Percentiles rank a stretch among this genome's conserved stretches.
These are phyloP conservation scores for Quadroppia sp. DNA, from an alignment of 2,888 invertebrate genomes.

Conservation along the genomic window DNA sequence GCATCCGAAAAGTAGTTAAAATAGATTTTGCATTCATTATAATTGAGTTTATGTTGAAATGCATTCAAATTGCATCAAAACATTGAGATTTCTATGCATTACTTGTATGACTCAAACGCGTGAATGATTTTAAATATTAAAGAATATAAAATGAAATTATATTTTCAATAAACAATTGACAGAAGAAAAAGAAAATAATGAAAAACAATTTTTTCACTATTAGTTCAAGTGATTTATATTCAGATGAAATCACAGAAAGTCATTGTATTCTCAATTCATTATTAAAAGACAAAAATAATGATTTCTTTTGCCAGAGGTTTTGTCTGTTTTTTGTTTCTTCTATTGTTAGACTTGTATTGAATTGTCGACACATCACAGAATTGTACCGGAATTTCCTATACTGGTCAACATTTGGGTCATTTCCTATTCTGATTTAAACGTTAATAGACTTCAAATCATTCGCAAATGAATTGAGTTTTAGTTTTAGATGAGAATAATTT, in stretches of 20 bases:
- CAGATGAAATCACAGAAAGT: background rate
- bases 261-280: background rate
- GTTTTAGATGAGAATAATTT: too few relatives aligned
- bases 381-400: background rate
- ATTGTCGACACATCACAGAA: background rate
- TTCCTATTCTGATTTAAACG: slow-evolving; percentile 16
- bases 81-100: background rate
- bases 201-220: background rate
- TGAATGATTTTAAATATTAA: slow-evolving; percentile 2
- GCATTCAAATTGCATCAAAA: background rate
- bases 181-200: background rate
- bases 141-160: background rate
- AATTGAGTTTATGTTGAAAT: background rate
- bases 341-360: background rate
- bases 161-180: background rate
- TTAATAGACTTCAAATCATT: background rate
- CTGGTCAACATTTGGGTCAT: background rate
- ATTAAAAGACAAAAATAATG: background rate
- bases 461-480: background rate
- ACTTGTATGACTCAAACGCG: background rate
- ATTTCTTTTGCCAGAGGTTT: background rate
- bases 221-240: slow-evolving; percentile 7
- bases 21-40: background rate
- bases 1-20: slow-evolving; percentile 1
- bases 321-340: background rate